Evolutionary conservation across 2,797 vertebrate genomes (phyloP).

Genomic region (Antrozous pallidus): DNA sequence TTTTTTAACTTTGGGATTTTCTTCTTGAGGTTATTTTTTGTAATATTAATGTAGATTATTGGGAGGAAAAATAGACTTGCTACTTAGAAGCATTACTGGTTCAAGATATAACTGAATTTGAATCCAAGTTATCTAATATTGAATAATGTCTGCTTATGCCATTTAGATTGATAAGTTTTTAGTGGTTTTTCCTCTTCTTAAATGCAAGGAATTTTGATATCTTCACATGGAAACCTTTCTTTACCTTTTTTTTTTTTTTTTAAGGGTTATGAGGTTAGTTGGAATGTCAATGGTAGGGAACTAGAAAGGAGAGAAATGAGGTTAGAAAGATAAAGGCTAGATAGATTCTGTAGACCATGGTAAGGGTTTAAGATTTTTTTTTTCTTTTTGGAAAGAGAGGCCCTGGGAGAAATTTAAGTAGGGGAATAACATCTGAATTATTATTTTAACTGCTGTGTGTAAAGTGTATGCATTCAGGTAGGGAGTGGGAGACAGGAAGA

Average conservation of each 20-base stretch:
- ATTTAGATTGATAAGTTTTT: constrained; percentile 22
- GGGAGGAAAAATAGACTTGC: background rate
- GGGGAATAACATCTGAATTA: background rate
- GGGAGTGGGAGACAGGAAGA: background rate
- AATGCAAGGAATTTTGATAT: background rate
- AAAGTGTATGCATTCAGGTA: background rate
- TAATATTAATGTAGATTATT: constrained; percentile 1
- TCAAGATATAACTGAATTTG: constrained; percentile 9
- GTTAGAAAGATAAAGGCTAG: background rate
- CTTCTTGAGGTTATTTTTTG: background rate
- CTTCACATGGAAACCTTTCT: background rate
- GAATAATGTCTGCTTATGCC: background rate
- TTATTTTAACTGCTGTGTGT: background rate
- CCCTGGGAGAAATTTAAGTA: background rate
- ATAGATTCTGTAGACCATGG: background rate
- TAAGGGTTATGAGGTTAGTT: constrained; percentile 12
- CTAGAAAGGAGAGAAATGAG: background rate
- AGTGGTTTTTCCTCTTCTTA: background rate
- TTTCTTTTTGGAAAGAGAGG: background rate
- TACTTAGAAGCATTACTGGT: background rate
- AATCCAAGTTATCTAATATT: background rate
- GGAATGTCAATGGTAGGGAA: background rate
- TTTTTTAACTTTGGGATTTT: constrained; percentile 23
- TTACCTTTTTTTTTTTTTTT: constrained; percentile 4
- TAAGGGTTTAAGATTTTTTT: constrained; percentile 3